A percentile compares a stretch with the other conserved stretches of the same genome.
These are phyloP conservation scores for Dendropsophus ebraccatus DNA, from an alignment of 2,113 vertebrate species.

Conservation along the genomic window DNA sequence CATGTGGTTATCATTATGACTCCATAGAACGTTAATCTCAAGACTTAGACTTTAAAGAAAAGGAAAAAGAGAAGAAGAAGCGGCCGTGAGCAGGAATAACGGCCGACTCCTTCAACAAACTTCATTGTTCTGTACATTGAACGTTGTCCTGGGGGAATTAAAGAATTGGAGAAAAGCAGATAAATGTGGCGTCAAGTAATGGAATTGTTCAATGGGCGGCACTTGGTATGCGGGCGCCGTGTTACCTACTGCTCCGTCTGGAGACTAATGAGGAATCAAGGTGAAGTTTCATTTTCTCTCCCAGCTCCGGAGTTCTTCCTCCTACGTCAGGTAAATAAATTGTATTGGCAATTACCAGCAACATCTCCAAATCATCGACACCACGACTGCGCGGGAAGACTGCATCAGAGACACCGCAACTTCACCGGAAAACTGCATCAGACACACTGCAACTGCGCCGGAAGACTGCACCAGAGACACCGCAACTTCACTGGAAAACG, in stretches of 20 bases:
- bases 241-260: conserved; percentile 34
- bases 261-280: conserved; percentile 53
- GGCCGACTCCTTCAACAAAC: conserved; percentile 43
- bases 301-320: not conserved
- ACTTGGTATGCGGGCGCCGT: conserved; percentile 34
- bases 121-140: conserved; percentile 49
- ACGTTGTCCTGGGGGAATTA: conserved; percentile 14
- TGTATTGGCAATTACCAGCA: not conserved
- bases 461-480: too few relatives aligned
- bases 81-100: not conserved
- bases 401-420: too few relatives aligned
- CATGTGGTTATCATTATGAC: too few relatives aligned
- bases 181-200: conserved; percentile 42
- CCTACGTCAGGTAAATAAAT: conserved; percentile 23
- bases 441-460: too few relatives aligned
- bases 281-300: conserved; percentile 41
- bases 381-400: not conserved
- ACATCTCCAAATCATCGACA: not conserved
- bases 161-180: conserved; percentile 34
- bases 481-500: too few relatives aligned
- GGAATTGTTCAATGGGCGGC: conserved; percentile 46
- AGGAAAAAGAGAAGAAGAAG: not conserved
- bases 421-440: too few relatives aligned
- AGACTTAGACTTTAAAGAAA: too few relatives aligned
- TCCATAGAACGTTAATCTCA: too few relatives aligned